phyloP scores from a whole-genome alignment of 2,888 invertebrate species.

The Noctua pronuba region DNA sequence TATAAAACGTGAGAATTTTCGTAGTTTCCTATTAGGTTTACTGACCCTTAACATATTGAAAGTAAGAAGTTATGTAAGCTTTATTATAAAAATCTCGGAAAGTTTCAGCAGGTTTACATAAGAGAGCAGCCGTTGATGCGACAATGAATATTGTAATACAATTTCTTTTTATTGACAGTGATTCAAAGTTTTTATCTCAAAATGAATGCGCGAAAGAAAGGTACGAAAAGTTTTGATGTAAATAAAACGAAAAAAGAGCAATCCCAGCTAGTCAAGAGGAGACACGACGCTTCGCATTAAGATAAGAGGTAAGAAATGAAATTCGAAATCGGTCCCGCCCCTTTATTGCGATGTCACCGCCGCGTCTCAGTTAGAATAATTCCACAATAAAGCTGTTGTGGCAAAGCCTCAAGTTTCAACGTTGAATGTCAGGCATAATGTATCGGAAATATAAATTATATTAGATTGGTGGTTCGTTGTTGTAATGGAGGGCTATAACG shows the following conservation, averaged over 20 bases:
- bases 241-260: slow-evolving; percentile 71
- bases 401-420: slow-evolving; percentile 74
- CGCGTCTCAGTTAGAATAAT: slow-evolving; percentile 73
- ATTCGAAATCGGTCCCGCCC: slow-evolving; percentile 77
- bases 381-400: slow-evolving; percentile 78
- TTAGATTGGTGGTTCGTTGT: slow-evolving; percentile 79
- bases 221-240: slow-evolving; percentile 56
- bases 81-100: slow-evolving; percentile 39
- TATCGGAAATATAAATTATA: slow-evolving; percentile 86
- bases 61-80: slow-evolving; percentile 21
- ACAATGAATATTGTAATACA: slow-evolving; percentile 20
- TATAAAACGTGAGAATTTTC: slow-evolving; percentile 52
- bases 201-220: slow-evolving; percentile 37
- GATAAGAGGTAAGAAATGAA: slow-evolving; percentile 79
- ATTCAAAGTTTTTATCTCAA: slow-evolving; percentile 47
- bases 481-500: slow-evolving; percentile 72
- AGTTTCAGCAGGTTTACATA: neutral
- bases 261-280: slow-evolving; percentile 63
- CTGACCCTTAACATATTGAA: slow-evolving; percentile 42
- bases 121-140: slow-evolving; percentile 13
- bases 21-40: slow-evolving; percentile 57
- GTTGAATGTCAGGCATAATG: slow-evolving; percentile 80
- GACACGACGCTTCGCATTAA: slow-evolving; percentile 77
- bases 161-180: slow-evolving; percentile 36
- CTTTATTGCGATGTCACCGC: slow-evolving; percentile 77